Evolutionary conservation across 2,797 vertebrate species (phyloP), one percentile per base, ranked within the genome.

Genomic region (Anguilla pacifica): DNA sequence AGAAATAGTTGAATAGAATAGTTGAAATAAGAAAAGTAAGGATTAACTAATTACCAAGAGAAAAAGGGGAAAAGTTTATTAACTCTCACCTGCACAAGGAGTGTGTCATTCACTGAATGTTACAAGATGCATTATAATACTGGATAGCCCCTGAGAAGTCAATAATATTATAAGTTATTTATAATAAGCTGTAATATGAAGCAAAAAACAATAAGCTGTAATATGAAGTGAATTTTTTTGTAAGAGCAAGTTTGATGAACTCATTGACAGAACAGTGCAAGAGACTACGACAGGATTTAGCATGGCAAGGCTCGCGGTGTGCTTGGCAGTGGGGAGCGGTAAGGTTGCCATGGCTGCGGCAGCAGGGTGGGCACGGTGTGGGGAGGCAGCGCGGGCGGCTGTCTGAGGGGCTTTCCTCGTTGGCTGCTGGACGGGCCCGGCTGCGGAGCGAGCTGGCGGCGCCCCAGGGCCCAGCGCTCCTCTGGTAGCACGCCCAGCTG

Each of bases 401-500:
- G 85, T 59, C 67, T 28, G 43, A 86, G 72, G 86, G 86, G 86
- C 46, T 87, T 86, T 82, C 86, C 86, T 87, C 74, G 35, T 49
- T 43, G 51, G 55, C 31, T 49, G 59, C 39, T 17, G 51, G 67
- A 74, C 72, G 22, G 67, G 15, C 51, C 49, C 51, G 9, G 49
- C 85, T 86, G 86, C 72, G 57, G 85, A 72, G 64, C 5, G 70
- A 49, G 70, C 85, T 86, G 67, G 39, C 64, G 70, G 46, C 6
- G 46, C 85, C 61, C 64, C 85, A 86, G 85, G 39, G 46, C 39
- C 28, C 51, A 10, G 84, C 59, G 4, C 46, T 53, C 64, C 67
- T 17, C 70, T 35, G 72, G 85, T 43, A 74, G 67, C 70, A 49
- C 53, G 85, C 43, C 70, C 67, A 74, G 85, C 85, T 17, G 67